A percentile compares a stretch with the other conserved stretches of the same genome.
Evolutionary conservation across 2,888 invertebrate genomes (phyloP).

Genomic region (Tetragnatha montana): DNA sequence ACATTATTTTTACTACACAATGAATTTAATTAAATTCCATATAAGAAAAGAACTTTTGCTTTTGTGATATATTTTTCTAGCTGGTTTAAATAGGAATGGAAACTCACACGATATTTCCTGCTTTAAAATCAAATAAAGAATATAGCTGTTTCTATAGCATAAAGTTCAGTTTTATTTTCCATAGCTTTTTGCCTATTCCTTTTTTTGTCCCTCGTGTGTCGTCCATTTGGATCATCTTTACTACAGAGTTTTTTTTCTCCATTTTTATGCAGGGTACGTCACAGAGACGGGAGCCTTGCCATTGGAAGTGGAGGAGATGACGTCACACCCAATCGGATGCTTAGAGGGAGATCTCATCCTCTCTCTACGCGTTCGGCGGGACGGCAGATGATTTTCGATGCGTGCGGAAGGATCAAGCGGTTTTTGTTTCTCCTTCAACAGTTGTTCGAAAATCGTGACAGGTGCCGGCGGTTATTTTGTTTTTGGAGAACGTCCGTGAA

Average conservation of each 20-base stretch:
- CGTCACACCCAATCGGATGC: conserved; percentile 45
- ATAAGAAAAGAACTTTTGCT: background rate
- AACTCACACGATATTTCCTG: conserved; percentile 33
- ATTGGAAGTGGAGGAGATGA: conserved; percentile 10
- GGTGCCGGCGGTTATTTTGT: conserved; percentile 4
- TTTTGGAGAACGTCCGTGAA: background rate
- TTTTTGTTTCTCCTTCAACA: background rate
- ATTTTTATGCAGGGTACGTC: conserved; percentile 19
- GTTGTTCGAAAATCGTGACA: background rate
- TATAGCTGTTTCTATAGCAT: background rate
- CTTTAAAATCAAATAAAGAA: conserved; percentile 19
- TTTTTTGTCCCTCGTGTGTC: conserved; percentile 8
- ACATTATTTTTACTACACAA: too few species aligned
- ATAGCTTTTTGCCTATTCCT: background rate
- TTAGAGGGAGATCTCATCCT: conserved; percentile 10
- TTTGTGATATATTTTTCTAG: background rate
- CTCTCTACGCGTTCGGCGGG: conserved; percentile 9
- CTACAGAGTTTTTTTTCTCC: conserved; percentile 11
- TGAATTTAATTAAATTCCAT: too few species aligned
- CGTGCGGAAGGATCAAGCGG: conserved; percentile 6
- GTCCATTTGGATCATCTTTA: background rate
- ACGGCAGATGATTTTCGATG: conserved; percentile 18
- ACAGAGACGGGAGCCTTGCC: background rate
- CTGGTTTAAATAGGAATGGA: conserved; percentile 19
- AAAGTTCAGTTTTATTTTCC: conserved; percentile 26